Percentiles rank a stretch among this genome's conserved stretches.
Evolutionary conservation across 2,113 vertebrate genomes (phyloP).

Genomic region (Pitta sordida): DNA sequence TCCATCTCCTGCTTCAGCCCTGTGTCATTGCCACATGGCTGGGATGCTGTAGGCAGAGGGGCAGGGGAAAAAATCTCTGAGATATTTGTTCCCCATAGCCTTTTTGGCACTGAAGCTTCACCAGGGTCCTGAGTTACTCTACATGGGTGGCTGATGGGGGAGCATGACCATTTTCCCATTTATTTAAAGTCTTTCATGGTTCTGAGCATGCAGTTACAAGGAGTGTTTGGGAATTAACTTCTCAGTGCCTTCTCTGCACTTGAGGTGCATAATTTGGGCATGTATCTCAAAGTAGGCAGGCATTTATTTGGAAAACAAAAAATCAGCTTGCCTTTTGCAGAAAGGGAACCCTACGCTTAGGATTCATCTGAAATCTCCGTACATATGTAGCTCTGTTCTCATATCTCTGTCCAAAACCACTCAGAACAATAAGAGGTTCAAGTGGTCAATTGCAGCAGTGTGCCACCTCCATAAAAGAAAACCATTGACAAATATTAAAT

Average conservation of each 20-base stretch:
- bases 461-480: background rate
- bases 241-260: background rate
- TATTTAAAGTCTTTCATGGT: background rate
- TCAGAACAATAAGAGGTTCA: background rate
- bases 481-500: background rate
- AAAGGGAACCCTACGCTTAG: fast-evolving
- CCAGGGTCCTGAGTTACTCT: background rate
- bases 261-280: fast-evolving
- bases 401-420: background rate
- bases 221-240: background rate
- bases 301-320: background rate
- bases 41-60: background rate
- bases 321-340: background rate
- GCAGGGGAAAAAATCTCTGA: background rate
- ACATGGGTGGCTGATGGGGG: background rate
- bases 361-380: background rate
- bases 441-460: background rate
- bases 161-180: background rate
- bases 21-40: fast-evolving
- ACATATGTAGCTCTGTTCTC: fast-evolving
- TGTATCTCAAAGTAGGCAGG: background rate
- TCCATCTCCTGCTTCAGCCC: background rate
- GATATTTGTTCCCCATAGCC: background rate
- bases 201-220: background rate
- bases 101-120: background rate